A percentile compares a stretch with the other conserved stretches of the same genome.
phyloP scores from a whole-genome alignment of 2,888 invertebrate species.

The Chrysotoxum bicinctum region DNA sequence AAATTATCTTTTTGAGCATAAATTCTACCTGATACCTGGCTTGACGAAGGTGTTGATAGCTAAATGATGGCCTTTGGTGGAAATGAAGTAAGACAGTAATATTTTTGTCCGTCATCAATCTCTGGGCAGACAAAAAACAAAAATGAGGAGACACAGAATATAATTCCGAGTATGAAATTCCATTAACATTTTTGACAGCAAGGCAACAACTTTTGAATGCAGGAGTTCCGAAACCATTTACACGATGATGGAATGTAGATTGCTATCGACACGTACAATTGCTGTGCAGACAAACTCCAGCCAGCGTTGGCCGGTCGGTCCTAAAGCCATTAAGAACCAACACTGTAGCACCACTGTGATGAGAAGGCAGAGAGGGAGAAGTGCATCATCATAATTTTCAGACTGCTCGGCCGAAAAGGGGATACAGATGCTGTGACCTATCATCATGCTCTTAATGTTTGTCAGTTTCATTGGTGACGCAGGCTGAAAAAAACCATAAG shows the following conservation, averaged over 20 bases:
- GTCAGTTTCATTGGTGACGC: slow-evolving; percentile 15
- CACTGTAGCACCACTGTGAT: neutral
- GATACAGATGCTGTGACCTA: slow-evolving; percentile 43
- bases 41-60: slow-evolving; percentile 58
- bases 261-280: slow-evolving; percentile 56
- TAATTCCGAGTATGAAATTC: slow-evolving; percentile 56
- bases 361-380: neutral
- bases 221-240: slow-evolving; percentile 15
- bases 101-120: slow-evolving; percentile 36
- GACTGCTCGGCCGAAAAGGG: neutral
- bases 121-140: neutral
- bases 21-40: neutral
- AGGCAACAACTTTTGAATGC: slow-evolving; percentile 29
- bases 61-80: slow-evolving; percentile 36
- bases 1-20: slow-evolving; percentile 4
- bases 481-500: slow-evolving; percentile 24
- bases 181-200: slow-evolving; percentile 58
- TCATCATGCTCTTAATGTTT: slow-evolving; percentile 42
- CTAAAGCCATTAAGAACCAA: slow-evolving; percentile 31
- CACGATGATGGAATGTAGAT: slow-evolving; percentile 33
- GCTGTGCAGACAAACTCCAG: neutral
- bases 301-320: neutral
- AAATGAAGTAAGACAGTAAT: slow-evolving; percentile 14
- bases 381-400: slow-evolving; percentile 21
- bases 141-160: slow-evolving; percentile 5